Conservation (phyloP, 2,113 vertebrate genomes). For the Synchiropus splendidus region DNA sequence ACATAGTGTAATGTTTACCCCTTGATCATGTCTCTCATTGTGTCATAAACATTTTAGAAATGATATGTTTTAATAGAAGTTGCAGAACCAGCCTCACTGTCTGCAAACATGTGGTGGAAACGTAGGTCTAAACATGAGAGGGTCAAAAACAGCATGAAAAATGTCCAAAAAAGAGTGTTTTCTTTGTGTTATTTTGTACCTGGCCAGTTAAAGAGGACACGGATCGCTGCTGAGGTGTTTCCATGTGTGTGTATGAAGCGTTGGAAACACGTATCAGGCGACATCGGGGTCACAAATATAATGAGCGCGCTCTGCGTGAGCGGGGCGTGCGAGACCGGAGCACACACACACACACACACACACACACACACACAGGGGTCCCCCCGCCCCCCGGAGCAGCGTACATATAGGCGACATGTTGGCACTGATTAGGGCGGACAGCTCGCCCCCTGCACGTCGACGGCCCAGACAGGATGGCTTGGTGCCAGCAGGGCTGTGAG, state of each 20-base stretch:
- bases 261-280: conserved; percentile 35
- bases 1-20: no score
- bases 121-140: no score
- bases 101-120: no score
- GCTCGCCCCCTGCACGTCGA: conserved; percentile 48
- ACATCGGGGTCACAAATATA: conserved; percentile 53
- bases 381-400: conserved; percentile 49
- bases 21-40: no score
- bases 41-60: no score
- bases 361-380: conserved; percentile 26
- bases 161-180: no score
- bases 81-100: no score
- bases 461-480: conserved; percentile 57
- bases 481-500: conserved; percentile 47
- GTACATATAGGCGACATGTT: conserved; percentile 61
- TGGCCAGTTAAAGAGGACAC: no score
- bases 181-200: no score
- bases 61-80: no score
- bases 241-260: background rate
- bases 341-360: conserved; percentile 17
- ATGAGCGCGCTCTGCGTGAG: conserved; percentile 53
- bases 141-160: no score
- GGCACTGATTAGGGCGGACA: conserved; percentile 66
- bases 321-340: conserved; percentile 27
- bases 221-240: no score